Evolutionary conservation across 2,113 vertebrate species (phyloP).

Genomic region (Phalacrocorax pelagicus): DNA sequence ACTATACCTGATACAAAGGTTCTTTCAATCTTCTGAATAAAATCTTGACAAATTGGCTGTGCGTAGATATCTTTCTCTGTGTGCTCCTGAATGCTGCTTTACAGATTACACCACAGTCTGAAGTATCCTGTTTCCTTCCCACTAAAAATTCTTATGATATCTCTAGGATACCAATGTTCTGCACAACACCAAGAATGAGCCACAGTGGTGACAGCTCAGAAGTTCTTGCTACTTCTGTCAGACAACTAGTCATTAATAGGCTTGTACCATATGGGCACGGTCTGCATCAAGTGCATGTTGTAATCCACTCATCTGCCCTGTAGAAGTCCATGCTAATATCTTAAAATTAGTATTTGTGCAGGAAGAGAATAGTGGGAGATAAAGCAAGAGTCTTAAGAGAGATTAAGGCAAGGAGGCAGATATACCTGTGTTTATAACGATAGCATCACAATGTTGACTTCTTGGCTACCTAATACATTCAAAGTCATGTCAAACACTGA

Average conservation of each 20-base stretch:
- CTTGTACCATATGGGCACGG: not conserved
- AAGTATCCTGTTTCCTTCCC: not conserved
- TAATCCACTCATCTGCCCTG: not conserved
- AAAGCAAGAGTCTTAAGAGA: not conserved
- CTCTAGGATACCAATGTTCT: not conserved
- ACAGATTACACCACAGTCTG: not conserved
- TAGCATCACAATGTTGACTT: not conserved
- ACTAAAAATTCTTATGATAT: not conserved
- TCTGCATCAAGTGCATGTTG: not conserved
- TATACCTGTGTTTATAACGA: not conserved
- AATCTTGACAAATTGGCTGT: not conserved
- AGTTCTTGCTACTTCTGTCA: not conserved
- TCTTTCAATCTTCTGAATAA: not conserved
- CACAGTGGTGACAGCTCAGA: not conserved
- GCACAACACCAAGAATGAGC: not conserved
- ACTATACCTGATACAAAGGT: not conserved
- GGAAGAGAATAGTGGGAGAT: not conserved
- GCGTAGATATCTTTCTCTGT: not conserved
- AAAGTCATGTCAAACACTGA: not conserved
- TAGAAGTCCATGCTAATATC: not conserved
- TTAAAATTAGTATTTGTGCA: not conserved
- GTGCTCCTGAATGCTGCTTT: not conserved
- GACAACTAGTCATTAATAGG: not conserved
- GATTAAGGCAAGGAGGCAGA: not conserved
- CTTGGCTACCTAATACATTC: not conserved